Evolutionary conservation across 2,888 invertebrate species (phyloP).

Genomic region (Dicranocentrus wangi): DNA sequence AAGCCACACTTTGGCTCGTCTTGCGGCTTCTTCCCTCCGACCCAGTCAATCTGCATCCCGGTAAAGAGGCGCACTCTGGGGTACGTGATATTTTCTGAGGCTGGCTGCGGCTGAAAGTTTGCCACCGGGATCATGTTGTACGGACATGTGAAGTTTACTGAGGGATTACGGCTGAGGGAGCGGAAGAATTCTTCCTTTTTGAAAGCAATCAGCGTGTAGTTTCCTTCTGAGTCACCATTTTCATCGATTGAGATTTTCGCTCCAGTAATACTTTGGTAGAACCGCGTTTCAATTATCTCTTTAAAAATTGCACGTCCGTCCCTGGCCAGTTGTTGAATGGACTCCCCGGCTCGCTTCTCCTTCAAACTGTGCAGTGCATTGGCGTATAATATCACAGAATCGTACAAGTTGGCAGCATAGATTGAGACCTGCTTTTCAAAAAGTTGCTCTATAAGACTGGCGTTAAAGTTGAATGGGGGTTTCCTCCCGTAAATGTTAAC

Average conservation of each 20-base stretch:
- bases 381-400: constrained; percentile 94
- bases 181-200: constrained; percentile 75
- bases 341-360: constrained; percentile 78
- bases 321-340: constrained; percentile 82
- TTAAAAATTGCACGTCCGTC: constrained; percentile 92
- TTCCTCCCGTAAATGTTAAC: constrained; percentile 86
- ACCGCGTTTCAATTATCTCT: constrained; percentile 87
- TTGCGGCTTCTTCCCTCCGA: constrained; percentile 85
- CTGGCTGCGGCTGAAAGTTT: constrained; percentile 71
- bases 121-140: constrained; percentile 87
- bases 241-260: constrained; percentile 92
- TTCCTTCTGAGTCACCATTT: constrained; percentile 96
- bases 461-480: constrained; percentile 90
- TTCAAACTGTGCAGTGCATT: constrained; percentile 84
- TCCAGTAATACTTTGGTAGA: constrained; percentile 95
- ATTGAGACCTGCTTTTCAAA: constrained; percentile 81
- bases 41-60: constrained; percentile 85
- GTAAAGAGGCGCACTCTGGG: constrained; percentile 74
- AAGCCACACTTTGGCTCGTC: constrained; percentile 97
- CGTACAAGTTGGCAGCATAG: constrained; percentile 95
- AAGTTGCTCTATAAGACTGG: too few species aligned
- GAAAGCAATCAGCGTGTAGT: constrained; percentile 93
- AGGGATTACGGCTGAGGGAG: constrained; percentile 12
- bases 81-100: constrained; percentile 66
- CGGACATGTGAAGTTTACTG: constrained; percentile 79